Conservation (phyloP, 2,888 invertebrate genomes). For the Sipha maydis region DNA sequence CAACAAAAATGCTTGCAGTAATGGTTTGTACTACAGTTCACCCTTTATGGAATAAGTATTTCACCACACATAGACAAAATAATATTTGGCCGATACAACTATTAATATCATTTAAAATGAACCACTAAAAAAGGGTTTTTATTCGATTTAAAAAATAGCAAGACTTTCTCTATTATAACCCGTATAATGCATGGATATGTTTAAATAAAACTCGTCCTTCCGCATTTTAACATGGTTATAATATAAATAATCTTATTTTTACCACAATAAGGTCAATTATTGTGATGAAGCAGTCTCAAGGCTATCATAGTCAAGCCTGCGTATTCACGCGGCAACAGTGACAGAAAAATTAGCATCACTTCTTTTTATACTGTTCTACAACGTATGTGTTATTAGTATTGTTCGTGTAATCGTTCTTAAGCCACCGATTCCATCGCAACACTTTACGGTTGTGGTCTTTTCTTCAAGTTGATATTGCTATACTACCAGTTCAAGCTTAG, state of each 20-base stretch:
- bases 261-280: constrained; percentile 55
- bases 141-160: not conserved
- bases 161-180: not conserved
- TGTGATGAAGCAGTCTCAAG: constrained; percentile 33
- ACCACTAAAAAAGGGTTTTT: not conserved
- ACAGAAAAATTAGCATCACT: constrained; percentile 44
- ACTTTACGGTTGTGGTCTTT: not conserved
- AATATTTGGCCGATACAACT: no score
- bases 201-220: constrained; percentile 55
- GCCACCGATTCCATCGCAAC: not conserved
- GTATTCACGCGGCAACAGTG: not conserved
- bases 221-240: constrained; percentile 36
- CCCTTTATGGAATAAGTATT: no score
- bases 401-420: not conserved
- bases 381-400: not conserved
- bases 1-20: no score
- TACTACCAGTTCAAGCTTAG: no score
- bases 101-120: no score
- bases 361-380: constrained; percentile 25
- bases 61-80: no score
- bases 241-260: constrained; percentile 45
- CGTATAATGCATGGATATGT: not conserved
- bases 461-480: not conserved
- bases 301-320: constrained; percentile 1
- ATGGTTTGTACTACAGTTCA: no score